Evolutionary conservation across 2,113 vertebrate genomes (phyloP).

Genomic region (Hemibagrus wyckioides): DNA sequence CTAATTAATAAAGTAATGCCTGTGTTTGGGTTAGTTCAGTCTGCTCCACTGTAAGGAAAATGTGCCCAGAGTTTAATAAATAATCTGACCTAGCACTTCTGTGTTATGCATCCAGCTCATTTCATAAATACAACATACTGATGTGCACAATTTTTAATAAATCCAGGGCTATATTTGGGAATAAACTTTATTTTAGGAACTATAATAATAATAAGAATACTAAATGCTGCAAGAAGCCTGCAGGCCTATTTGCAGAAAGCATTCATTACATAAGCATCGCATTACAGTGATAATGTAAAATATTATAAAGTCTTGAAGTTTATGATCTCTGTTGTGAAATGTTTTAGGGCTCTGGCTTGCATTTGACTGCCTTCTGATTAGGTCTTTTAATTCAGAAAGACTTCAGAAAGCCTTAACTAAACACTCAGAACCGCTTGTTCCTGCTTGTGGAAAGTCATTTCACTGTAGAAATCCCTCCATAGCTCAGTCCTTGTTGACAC

Average conservation of each 20-base stretch:
- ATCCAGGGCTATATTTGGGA: neutral
- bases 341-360: neutral
- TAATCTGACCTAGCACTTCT: neutral
- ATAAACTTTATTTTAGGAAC: neutral
- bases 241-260: no score
- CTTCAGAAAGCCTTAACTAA: neutral
- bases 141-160: neutral
- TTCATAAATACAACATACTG: neutral
- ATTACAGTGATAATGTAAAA: neutral
- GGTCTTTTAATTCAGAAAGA: neutral
- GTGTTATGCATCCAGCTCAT: neutral
- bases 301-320: neutral
- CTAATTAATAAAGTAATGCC: neutral
- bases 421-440: neutral
- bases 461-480: constrained; percentile 24
- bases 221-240: neutral
- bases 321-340: neutral
- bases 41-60: neutral
- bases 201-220: neutral
- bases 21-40: neutral
- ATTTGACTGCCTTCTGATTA: neutral
- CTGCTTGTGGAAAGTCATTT: constrained; percentile 28
- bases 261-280: neutral
- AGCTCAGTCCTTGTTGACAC: neutral
- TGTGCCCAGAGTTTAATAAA: neutral